Evolutionary conservation across 1,140 invertebrate species (phyloP).

Genomic region (Rhizoglyphus robini): DNA sequence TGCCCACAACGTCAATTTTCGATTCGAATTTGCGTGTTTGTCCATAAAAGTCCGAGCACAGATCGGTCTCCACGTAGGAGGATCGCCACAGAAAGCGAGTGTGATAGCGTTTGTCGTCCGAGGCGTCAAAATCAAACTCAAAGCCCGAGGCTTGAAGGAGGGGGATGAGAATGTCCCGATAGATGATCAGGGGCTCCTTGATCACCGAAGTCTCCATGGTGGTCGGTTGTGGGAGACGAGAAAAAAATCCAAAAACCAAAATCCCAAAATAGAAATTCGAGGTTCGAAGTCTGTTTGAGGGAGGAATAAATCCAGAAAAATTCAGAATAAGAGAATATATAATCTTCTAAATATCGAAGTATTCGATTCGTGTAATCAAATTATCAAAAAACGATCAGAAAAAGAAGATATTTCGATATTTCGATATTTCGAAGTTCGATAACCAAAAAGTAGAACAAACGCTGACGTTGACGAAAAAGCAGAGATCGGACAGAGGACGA

Average conservation of each 20-base stretch:
- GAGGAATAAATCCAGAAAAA: too few species aligned
- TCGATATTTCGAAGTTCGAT: neutral
- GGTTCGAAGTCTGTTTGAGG: too few species aligned
- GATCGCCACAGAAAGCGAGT: neutral
- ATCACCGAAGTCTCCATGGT: neutral
- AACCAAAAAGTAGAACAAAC: too few species aligned
- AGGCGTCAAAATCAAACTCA: neutral
- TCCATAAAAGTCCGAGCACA: neutral
- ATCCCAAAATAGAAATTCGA: too few species aligned
- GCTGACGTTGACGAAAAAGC: too few species aligned
- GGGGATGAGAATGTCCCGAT: neutral
- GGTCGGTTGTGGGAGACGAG: neutral
- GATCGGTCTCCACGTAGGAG: neutral
- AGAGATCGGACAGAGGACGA: neutral
- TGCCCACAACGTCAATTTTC: neutral
- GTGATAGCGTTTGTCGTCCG: neutral
- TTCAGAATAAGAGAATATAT: too few species aligned
- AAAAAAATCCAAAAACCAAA: too few species aligned
- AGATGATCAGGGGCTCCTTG: neutral
- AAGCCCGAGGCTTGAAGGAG: neutral
- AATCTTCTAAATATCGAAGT: too few species aligned
- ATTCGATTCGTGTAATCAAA: too few species aligned
- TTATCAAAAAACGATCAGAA: too few species aligned
- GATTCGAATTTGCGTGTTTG: neutral
- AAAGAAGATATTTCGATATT: too few species aligned